Evolutionary conservation across 2,888 invertebrate species (phyloP).

Genomic region (Ethmia dodecea): DNA sequence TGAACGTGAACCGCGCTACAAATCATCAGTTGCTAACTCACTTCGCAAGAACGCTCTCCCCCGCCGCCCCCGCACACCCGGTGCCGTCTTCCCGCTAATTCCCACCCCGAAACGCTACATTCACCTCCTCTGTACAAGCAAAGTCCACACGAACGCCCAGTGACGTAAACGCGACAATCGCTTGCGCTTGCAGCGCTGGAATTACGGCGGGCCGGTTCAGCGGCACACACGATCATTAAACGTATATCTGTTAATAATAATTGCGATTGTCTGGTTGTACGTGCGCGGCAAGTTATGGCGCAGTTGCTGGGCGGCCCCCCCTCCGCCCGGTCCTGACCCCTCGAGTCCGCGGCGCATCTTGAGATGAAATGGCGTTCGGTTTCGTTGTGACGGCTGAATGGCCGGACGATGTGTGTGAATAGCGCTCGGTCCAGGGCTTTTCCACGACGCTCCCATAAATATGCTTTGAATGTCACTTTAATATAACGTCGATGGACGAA

Average conservation of each 20-base stretch:
- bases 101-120: constrained; percentile 46
- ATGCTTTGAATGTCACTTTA: no score
- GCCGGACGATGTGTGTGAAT: constrained; percentile 35
- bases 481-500: no score
- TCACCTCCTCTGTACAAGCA: constrained; percentile 30
- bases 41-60: constrained; percentile 41
- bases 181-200: constrained; percentile 33
- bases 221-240: constrained; percentile 65
- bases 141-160: constrained; percentile 44
- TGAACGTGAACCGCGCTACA: constrained; percentile 60
- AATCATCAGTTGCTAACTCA: constrained; percentile 60
- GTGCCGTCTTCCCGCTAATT: constrained; percentile 45
- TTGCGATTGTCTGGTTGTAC: constrained; percentile 71
- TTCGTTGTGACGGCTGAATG: constrained; percentile 58
- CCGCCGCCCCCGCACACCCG: constrained; percentile 16
- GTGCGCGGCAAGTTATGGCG: constrained; percentile 68
- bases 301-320: constrained; percentile 52
- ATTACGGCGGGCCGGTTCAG: constrained; percentile 38
- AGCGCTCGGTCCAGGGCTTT: constrained; percentile 24
- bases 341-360: constrained; percentile 47
- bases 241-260: constrained; percentile 72
- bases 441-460: no score
- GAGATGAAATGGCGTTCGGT: constrained; percentile 60
- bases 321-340: constrained; percentile 34
- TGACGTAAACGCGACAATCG: constrained; percentile 46